These are phyloP conservation scores for Tenthredo amoena DNA, from an alignment of 2,888 invertebrate species.

Conservation along the genomic window DNA sequence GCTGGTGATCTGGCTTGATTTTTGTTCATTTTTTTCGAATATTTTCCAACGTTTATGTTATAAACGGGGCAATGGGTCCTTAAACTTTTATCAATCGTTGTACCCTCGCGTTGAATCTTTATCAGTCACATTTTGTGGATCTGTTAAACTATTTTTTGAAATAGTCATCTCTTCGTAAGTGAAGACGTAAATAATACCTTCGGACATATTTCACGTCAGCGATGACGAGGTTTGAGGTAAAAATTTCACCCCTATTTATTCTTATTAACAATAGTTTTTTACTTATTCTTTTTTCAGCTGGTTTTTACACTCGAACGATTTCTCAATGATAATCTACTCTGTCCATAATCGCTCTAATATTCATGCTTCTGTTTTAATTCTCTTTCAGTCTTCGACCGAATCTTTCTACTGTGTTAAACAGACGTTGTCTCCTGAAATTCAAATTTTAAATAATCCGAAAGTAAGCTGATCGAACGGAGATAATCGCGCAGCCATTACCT, in stretches of 20 bases:
- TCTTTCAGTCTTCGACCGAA: neutral
- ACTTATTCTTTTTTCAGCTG: neutral
- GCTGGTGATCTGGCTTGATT: neutral
- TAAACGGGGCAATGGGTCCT: constrained; percentile 24
- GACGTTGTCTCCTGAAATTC: neutral
- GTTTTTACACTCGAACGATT: neutral
- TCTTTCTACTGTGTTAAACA: neutral
- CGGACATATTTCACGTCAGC: constrained; percentile 29
- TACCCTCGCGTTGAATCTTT: neutral
- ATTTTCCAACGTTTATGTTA: neutral
- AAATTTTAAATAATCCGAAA: neutral
- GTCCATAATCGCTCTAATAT: neutral
- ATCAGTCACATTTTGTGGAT: neutral
- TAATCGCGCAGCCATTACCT: neutral
- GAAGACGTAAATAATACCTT: constrained; percentile 14
- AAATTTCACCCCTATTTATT: neutral
- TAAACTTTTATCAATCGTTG: neutral
- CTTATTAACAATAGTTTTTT: neutral
- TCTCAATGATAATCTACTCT: no score
- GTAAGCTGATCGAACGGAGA: neutral
- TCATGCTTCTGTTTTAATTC: neutral
- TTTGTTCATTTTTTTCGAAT: neutral
- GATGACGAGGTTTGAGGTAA: constrained; percentile 51
- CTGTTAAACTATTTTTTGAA: neutral
- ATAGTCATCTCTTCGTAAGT: neutral